phyloP scores from a whole-genome alignment of 1,140 invertebrate species.

The Grapholita molesta region DNA sequence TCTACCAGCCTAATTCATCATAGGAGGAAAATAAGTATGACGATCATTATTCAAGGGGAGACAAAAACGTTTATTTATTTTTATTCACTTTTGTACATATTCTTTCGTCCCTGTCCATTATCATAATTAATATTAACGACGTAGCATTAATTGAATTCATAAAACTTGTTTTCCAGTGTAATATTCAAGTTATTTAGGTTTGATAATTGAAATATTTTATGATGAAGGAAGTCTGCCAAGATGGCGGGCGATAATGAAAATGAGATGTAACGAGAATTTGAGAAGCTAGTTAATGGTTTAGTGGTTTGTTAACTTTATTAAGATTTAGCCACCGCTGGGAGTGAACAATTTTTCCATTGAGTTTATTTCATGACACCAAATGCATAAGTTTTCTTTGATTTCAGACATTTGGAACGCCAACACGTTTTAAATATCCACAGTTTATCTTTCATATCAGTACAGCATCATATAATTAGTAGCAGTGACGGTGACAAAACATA shows the following conservation, averaged over 20 bases:
- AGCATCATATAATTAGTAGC: too few species aligned
- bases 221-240: neutral
- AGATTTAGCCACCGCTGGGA: too few species aligned
- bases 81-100: neutral
- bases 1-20: neutral
- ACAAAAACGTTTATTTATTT: neutral
- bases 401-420: too few species aligned
- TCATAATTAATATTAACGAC: neutral
- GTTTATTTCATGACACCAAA: too few species aligned
- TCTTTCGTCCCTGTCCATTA: neutral
- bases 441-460: too few species aligned
- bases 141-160: neutral
- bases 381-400: too few species aligned
- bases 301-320: too few species aligned
- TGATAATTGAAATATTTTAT: neutral
- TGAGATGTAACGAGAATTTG: neutral
- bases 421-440: too few species aligned
- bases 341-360: too few species aligned
- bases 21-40: neutral
- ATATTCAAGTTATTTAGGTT: neutral
- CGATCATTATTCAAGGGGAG: neutral
- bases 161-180: neutral
- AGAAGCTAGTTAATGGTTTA: neutral
- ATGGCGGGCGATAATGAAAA: neutral
- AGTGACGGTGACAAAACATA: too few species aligned